Evolutionary conservation across 2,797 vertebrate genomes (phyloP).

Genomic region (Paedocypris micromegethes): DNA sequence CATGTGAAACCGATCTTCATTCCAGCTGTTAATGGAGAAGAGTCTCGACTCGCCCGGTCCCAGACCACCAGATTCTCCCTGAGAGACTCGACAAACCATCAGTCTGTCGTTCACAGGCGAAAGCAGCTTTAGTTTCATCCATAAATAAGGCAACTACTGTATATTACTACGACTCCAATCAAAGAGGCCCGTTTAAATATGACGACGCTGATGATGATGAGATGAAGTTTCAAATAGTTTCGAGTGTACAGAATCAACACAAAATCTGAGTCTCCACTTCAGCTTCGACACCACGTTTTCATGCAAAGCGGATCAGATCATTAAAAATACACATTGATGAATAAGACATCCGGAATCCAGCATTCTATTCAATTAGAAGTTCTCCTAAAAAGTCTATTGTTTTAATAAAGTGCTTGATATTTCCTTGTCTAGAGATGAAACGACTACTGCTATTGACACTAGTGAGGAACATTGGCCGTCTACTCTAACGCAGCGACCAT

Average conservation of each 20-base stretch:
- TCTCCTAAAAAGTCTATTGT: conserved; percentile 35
- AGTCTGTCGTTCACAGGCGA: not conserved
- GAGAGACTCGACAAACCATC: conserved; percentile 17
- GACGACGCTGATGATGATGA: too few species aligned
- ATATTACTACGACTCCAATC: too few species aligned
- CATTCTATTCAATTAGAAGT: conserved; percentile 5
- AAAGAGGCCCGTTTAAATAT: too few species aligned
- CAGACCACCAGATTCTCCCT: conserved; percentile 16
- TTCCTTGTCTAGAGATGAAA: conserved; percentile 9
- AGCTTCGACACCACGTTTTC: too few species aligned
- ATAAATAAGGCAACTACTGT: conserved; percentile 33
- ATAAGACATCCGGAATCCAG: too few species aligned
- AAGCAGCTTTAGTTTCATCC: conserved; percentile 18
- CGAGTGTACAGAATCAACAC: too few species aligned
- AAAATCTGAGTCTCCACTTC: too few species aligned
- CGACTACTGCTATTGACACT: conserved; percentile 26
- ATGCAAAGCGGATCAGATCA: too few species aligned
- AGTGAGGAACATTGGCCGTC: conserved; percentile 3
- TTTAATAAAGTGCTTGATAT: conserved; percentile 58
- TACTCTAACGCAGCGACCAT: too few species aligned
- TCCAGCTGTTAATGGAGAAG: not conserved
- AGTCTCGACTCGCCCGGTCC: not conserved
- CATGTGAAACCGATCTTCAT: not conserved
- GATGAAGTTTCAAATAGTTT: too few species aligned
- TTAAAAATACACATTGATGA: too few species aligned